Percentiles rank a stretch among this genome's conserved stretches.
Conservation (phyloP, 2,113 vertebrate genomes). For the Tachysurus vachellii region DNA sequence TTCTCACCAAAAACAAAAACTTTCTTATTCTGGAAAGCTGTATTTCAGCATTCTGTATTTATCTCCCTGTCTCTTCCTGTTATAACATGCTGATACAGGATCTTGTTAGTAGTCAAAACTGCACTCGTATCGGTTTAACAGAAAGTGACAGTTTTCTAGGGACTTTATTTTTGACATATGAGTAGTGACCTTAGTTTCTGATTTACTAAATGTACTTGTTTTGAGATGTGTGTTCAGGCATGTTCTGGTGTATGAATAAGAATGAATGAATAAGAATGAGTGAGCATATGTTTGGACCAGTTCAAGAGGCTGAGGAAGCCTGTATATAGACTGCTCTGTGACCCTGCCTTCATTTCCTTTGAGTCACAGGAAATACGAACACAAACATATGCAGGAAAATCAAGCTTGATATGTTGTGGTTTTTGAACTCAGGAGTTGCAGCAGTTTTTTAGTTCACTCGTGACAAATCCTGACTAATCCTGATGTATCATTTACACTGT, state of each 20-base stretch:
- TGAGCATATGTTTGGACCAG: not conserved
- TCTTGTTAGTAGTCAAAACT: not conserved
- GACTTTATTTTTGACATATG: not conserved
- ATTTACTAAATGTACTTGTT: not conserved
- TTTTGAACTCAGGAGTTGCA: not conserved
- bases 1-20: too few species aligned
- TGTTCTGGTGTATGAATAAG: conserved; percentile 3
- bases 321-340: not conserved
- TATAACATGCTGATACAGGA: conserved; percentile 23
- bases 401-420: not conserved
- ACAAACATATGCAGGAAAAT: conserved; percentile 9
- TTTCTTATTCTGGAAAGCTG: conserved; percentile 5
- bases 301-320: not conserved
- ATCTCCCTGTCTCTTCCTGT: conserved; percentile 26
- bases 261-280: too few species aligned
- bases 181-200: not conserved
- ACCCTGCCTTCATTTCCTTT: conserved; percentile 15
- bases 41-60: conserved; percentile 5
- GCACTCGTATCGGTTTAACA: not conserved
- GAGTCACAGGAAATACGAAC: conserved; percentile 19
- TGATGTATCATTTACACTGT: not conserved
- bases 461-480: not conserved
- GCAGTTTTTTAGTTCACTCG: not conserved
- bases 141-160: not conserved
- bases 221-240: not conserved